A percentile compares a stretch with the other conserved stretches of the same genome.
Conservation (phyloP, 2,888 invertebrate genomes). For the Heteromurus nitidus region DNA sequence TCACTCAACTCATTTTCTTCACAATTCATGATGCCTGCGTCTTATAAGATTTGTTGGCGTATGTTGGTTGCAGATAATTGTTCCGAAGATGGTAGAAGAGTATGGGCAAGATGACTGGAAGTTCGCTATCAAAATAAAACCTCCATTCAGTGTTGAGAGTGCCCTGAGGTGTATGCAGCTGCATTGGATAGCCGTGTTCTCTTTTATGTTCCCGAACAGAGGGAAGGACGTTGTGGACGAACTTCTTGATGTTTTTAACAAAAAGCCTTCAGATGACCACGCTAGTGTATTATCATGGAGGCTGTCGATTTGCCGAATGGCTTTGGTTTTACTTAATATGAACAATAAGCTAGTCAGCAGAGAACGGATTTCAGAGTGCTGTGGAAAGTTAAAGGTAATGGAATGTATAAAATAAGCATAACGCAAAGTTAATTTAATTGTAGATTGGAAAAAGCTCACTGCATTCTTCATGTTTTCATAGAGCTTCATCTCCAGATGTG, state of each 20-base stretch:
- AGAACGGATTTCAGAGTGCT: conserved; percentile 11
- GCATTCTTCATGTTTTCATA: no score
- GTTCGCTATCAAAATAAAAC: conserved; percentile 78
- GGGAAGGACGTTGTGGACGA: conserved; percentile 57
- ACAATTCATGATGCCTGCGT: no score
- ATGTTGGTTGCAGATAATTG: conserved; percentile 75
- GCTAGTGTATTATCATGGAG: conserved; percentile 34
- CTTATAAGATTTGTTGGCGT: conserved; percentile 14
- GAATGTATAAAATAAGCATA: neutral
- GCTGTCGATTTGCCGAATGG: conserved; percentile 45
- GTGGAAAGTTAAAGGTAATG: conserved; percentile 10
- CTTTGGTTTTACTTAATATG: conserved; percentile 52
- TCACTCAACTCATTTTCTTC: no score
- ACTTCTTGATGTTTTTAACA: conserved; percentile 37
- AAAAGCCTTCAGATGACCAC: neutral
- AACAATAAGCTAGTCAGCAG: conserved; percentile 1
- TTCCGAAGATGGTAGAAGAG: conserved; percentile 79
- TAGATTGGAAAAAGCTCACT: no score
- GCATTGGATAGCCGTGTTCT: conserved; percentile 81
- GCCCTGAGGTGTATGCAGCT: conserved; percentile 79
- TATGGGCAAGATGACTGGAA: conserved; percentile 79
- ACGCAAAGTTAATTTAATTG: no score
- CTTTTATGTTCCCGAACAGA: conserved; percentile 74
- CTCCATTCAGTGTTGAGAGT: conserved; percentile 79
- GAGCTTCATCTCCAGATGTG: no score